Percentiles rank a stretch among this genome's conserved stretches.
Evolutionary conservation across 2,888 invertebrate species (phyloP).

Genomic region (Tetragonisca angustula): DNA sequence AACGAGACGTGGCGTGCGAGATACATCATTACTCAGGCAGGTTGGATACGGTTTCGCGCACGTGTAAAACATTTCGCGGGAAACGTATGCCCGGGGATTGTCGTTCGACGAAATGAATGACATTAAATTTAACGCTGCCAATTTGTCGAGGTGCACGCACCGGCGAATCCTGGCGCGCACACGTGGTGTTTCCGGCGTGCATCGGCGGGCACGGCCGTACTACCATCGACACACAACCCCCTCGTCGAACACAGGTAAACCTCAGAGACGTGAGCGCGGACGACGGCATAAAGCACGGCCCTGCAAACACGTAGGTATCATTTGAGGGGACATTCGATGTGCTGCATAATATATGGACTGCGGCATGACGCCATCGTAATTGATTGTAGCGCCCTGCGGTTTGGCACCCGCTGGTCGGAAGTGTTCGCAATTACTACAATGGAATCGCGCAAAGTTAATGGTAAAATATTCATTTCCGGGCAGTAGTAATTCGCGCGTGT

Average conservation of each 20-base stretch:
- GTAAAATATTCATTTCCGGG: slow-evolving; percentile 78
- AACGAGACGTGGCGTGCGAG: background rate
- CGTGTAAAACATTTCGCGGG: slow-evolving; percentile 52
- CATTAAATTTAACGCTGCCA: slow-evolving; percentile 80
- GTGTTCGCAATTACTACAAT: slow-evolving; percentile 81
- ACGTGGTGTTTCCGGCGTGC: slow-evolving; percentile 38
- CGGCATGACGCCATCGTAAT: slow-evolving; percentile 78
- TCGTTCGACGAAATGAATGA: slow-evolving; percentile 73
- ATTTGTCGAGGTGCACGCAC: slow-evolving; percentile 74
- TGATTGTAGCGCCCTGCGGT: slow-evolving; percentile 81
- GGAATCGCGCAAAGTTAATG: slow-evolving; percentile 78
- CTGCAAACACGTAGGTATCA: slow-evolving; percentile 76
- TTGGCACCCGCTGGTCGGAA: slow-evolving; percentile 81
- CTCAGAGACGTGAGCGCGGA: slow-evolving; percentile 38
- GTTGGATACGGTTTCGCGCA: slow-evolving; percentile 38
- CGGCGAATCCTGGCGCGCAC: slow-evolving; percentile 34
- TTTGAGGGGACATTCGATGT: slow-evolving; percentile 78
- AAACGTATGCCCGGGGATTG: slow-evolving; percentile 32
- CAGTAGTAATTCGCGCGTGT: slow-evolving; percentile 54
- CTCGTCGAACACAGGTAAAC: slow-evolving; percentile 23
- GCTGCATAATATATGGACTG: slow-evolving; percentile 78
- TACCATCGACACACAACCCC: background rate
- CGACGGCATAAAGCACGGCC: slow-evolving; percentile 61
- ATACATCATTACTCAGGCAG: background rate
- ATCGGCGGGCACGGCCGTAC: slow-evolving; percentile 20